These are phyloP conservation scores for Karalla daura DNA, from an alignment of 2,797 vertebrate genomes.

Conservation along the genomic window DNA sequence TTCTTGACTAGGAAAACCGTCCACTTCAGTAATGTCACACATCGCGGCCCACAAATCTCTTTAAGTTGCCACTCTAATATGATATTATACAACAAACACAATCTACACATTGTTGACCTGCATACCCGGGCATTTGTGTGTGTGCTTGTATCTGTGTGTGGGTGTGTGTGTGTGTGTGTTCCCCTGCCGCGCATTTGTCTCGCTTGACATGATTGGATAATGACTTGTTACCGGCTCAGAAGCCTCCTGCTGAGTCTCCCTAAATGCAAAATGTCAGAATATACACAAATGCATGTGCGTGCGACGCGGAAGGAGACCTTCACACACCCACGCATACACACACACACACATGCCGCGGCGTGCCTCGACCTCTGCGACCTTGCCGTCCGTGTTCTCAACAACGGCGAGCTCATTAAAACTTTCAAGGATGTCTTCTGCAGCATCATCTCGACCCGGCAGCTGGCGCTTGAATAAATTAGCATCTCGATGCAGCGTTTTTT, in stretches of 20 bases:
- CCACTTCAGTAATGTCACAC: not conserved
- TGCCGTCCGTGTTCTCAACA: constrained; percentile 53
- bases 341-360: not conserved
- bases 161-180: not conserved
- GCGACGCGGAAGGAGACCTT: not conserved
- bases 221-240: constrained; percentile 29
- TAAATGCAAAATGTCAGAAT: constrained; percentile 23
- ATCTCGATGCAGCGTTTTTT: constrained; percentile 56
- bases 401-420: constrained; percentile 72
- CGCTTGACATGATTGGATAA: constrained; percentile 33
- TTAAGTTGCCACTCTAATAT: constrained; percentile 9
- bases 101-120: constrained; percentile 23
- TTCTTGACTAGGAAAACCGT: not conserved
- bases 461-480: constrained; percentile 78
- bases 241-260: constrained; percentile 10
- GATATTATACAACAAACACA: constrained; percentile 37
- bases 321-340: not conserved
- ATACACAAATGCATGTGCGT: constrained; percentile 4
- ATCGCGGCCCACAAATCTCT: constrained; percentile 8
- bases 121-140: not conserved
- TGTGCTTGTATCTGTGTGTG: not conserved
- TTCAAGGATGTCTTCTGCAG: constrained; percentile 71
- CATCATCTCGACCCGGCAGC: constrained; percentile 76
- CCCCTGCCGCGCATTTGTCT: constrained; percentile 19
- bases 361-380: constrained; percentile 53